A percentile compares a stretch with the other conserved stretches of the same genome.
These are phyloP conservation scores for Tragelaphus scriptus DNA, from an alignment of 2,113 vertebrate species.

Conservation along the genomic window DNA sequence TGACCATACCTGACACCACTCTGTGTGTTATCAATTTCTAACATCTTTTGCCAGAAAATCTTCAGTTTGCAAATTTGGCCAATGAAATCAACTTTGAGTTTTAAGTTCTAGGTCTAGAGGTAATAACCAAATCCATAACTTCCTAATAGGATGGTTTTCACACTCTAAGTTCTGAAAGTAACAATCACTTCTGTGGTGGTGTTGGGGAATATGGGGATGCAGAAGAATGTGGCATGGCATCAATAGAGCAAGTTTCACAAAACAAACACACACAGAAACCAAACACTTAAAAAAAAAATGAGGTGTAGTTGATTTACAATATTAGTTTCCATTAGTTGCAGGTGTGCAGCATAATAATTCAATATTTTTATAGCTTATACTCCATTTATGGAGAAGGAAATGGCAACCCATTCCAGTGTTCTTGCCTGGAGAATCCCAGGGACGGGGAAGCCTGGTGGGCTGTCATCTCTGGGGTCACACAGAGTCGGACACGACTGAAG, in stretches of 20 bases:
- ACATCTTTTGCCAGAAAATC: background rate
- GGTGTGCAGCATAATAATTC: background rate
- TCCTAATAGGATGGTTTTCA: background rate
- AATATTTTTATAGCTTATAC: background rate
- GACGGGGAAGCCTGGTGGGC: too few relatives aligned
- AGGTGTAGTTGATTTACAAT: background rate
- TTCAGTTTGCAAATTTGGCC: background rate
- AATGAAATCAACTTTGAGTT: background rate
- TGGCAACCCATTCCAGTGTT: too few relatives aligned
- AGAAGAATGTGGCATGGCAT: background rate
- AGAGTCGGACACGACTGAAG: too few relatives aligned
- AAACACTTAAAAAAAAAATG: background rate
- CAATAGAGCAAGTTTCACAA: background rate
- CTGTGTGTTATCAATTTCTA: background rate
- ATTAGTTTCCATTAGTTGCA: background rate
- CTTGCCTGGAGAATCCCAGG: too few relatives aligned
- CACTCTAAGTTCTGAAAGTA: background rate
- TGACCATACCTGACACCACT: background rate
- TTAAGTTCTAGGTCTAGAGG: background rate
- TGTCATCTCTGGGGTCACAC: too few relatives aligned
- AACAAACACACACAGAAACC: background rate
- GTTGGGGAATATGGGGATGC: accelerated
- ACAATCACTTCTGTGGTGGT: accelerated
- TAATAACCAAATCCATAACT: background rate
- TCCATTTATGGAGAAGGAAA: background rate